phyloP scores from a whole-genome alignment of 1,140 invertebrate species.

The Bombus haemorrhoidalis region DNA sequence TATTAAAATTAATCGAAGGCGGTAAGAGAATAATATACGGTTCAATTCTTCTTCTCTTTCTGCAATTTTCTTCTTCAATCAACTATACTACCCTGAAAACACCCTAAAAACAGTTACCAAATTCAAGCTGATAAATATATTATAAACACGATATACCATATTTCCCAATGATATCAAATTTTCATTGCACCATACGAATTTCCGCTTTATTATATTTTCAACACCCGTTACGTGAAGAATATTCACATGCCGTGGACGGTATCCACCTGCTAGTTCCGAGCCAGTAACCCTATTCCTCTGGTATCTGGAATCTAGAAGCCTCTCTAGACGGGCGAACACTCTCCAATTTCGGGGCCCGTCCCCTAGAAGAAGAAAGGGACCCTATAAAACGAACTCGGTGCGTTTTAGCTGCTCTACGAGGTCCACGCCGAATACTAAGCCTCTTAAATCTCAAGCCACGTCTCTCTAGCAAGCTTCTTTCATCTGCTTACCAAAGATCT shows the following conservation, averaged over 20 bases:
- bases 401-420: conserved; percentile 45
- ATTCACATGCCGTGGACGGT: conserved; percentile 59
- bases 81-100: too few relatives aligned
- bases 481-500: conserved; percentile 56
- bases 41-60: too few relatives aligned
- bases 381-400: conserved; percentile 62
- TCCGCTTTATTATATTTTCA: conserved; percentile 56
- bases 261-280: conserved; percentile 70
- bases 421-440: conserved; percentile 47
- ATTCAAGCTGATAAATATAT: too few relatives aligned
- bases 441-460: conserved; percentile 65
- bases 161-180: background rate
- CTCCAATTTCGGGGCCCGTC: conserved; percentile 62
- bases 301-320: conserved; percentile 71
- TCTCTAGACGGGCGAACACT: conserved; percentile 58
- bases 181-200: background rate
- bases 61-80: too few relatives aligned
- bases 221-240: conserved; percentile 62
- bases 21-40: too few relatives aligned
- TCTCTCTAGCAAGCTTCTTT: conserved; percentile 53
- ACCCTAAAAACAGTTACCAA: too few relatives aligned
- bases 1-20: too few relatives aligned
- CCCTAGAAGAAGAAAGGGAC: conserved; percentile 56
- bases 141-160: background rate
- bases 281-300: conserved; percentile 70